phyloP scores from a whole-genome alignment of 1,140 invertebrate species.

The Bombus vancouverensis region DNA sequence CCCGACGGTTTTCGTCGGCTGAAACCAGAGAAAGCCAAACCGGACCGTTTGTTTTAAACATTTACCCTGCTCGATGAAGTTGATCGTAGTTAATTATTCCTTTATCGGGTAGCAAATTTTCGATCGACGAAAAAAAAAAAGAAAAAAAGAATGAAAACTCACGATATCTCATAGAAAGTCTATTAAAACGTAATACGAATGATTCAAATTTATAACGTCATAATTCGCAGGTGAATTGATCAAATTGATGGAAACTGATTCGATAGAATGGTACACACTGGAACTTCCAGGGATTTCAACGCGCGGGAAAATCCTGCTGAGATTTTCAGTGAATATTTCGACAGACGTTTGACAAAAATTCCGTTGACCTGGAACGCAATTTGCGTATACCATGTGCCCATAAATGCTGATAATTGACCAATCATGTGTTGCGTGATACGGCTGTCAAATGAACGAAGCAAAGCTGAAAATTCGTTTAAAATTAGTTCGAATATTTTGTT shows the following conservation, averaged over 20 bases:
- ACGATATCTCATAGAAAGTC: not conserved
- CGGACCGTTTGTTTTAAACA: not conserved
- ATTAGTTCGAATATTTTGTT: not conserved
- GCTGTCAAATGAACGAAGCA: not conserved
- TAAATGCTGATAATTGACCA: not conserved
- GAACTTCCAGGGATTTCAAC: conserved; percentile 58
- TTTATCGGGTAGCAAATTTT: not conserved
- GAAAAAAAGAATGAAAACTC: not conserved
- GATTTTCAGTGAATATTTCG: conserved; percentile 48
- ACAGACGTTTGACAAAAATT: conserved; percentile 9
- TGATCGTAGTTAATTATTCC: conserved; percentile 13
- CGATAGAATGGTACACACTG: not conserved
- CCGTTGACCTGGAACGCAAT: not conserved
- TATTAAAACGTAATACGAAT: not conserved
- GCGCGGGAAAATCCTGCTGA: conserved; percentile 51
- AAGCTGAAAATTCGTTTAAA: not conserved
- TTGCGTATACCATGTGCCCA: not conserved
- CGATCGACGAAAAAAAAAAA: not conserved
- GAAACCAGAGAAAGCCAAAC: not conserved
- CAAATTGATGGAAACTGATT: conserved; percentile 14
- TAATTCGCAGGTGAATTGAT: not conserved
- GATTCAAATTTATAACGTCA: not conserved
- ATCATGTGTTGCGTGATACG: not conserved
- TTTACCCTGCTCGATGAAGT: not conserved
- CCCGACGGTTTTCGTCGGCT: not conserved